Evolutionary conservation across 2,888 invertebrate genomes (phyloP).

Genomic region (Sialis lutaria): DNA sequence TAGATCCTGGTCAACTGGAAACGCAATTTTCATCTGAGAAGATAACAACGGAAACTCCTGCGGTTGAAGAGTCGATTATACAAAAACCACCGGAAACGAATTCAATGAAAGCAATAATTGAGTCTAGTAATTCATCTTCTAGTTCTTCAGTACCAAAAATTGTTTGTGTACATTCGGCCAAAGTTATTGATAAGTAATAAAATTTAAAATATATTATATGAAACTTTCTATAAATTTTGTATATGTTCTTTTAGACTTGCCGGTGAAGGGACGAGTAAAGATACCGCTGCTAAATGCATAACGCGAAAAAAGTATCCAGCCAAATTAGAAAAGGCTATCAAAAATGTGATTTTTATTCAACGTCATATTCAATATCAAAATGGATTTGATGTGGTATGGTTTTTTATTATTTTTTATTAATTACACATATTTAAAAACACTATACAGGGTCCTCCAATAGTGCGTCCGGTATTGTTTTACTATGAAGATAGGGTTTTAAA

Average conservation of each 20-base stretch:
- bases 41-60: conserved; percentile 61
- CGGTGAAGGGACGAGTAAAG: conserved; percentile 47
- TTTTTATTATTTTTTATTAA: too few relatives aligned
- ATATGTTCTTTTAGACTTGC: too few relatives aligned
- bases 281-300: conserved; percentile 57
- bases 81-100: conserved; percentile 70
- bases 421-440: too few relatives aligned
- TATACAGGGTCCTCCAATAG: too few relatives aligned
- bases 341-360: conserved; percentile 90
- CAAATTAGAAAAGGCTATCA: conserved; percentile 83
- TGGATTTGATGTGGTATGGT: conserved; percentile 75
- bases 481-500: too few relatives aligned
- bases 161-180: too few relatives aligned
- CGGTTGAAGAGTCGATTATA: conserved; percentile 48
- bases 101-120: conserved; percentile 17
- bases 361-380: conserved; percentile 86
- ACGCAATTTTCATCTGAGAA: conserved; percentile 49
- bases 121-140: too few relatives aligned
- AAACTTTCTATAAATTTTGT: too few relatives aligned
- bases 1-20: conserved; percentile 45
- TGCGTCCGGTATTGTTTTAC: too few relatives aligned
- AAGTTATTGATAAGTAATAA: too few relatives aligned
- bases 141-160: too few relatives aligned
- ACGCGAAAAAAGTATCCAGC: conserved; percentile 77
- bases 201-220: too few relatives aligned